Base-by-base conservation (phyloP, 1,140 invertebrate genomes). In the Panonychus citri region DNA sequence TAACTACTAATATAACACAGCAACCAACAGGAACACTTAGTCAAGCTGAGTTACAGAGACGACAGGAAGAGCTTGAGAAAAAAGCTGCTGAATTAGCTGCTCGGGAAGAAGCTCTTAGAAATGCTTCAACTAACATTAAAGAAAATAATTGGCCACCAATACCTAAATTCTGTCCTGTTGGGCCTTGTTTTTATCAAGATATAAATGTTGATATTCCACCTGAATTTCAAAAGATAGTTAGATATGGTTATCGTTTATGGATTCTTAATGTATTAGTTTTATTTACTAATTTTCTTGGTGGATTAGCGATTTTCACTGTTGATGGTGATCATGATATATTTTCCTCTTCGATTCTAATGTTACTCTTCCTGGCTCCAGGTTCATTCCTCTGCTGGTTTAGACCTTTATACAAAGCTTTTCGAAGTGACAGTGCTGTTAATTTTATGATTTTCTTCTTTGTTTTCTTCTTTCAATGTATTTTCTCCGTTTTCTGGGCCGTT, bases 401-500 rank as follows among this genome's bases (percentile, higher is more conserved):
- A 68, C 83, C 83, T 48, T 75, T 82, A 10, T 87, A 87, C 67
- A 85, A 85, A 69, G 83, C 83, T 57, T 85, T 85, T 71, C 80
- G 79, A 62, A 86, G 81, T 66, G 94, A 99, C 72, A 95, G 88
- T 64, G 97, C 91, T 2, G 93, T 98, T 74, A 97, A 96, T 72
- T 99, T 98, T 69, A 97, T 98, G 86, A 83, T 97, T 27, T 99
- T 96, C 75, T 99, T 99, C 77, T 94, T 98, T 67, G 82, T 98
- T 60, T 96, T 96, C 71, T 91, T 95, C 74, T 89, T 94, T 73
- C 94, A 99, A 81, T 82, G 90, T 64, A 74, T 93, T 52, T 80
- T 94, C 53, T 83, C 83, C 43, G 67, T 85, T 50, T 77, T 96
- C 43, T 86, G 93, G 73, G 75, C 82, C 21, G 77, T 97, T 65